Percentiles rank a stretch among this genome's conserved stretches.
Evolutionary conservation across 2,113 vertebrate genomes (phyloP).

Genomic region (Anser brachyrhynchus): DNA sequence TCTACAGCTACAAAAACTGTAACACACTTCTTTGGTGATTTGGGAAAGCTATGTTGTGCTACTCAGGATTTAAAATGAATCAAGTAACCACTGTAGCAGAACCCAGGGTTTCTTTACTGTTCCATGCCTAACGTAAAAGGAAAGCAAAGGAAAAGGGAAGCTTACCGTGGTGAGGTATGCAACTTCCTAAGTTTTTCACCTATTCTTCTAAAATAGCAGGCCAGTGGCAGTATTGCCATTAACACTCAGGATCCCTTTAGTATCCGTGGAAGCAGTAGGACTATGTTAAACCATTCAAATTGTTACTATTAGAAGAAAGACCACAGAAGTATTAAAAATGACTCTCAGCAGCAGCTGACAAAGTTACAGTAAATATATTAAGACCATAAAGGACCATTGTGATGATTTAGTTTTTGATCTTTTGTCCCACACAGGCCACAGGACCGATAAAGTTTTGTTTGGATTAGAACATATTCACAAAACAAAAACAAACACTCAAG

Average conservation of each 20-base stretch:
- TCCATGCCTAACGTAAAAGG: constrained; percentile 37
- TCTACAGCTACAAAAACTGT: neutral
- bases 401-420: constrained; percentile 71
- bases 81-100: neutral
- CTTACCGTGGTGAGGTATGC: constrained; percentile 65
- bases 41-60: neutral
- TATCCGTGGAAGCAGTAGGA: constrained; percentile 68
- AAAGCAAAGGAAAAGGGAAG: constrained; percentile 60
- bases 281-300: constrained; percentile 73
- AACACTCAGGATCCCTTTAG: constrained; percentile 70
- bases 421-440: constrained; percentile 59
- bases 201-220: constrained; percentile 74
- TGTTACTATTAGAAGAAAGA: constrained; percentile 73
- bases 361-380: constrained; percentile 61
- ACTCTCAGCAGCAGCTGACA: constrained; percentile 52
- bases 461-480: neutral
- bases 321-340: constrained; percentile 70
- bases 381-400: constrained; percentile 68
- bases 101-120: constrained; percentile 27
- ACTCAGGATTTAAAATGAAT: neutral
- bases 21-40: neutral
- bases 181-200: constrained; percentile 71
- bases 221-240: constrained; percentile 71
- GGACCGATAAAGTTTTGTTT: constrained; percentile 21
- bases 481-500: neutral